Conservation (phyloP, 2,797 vertebrate genomes). For the Enteromius unitaeniatus region DNA sequence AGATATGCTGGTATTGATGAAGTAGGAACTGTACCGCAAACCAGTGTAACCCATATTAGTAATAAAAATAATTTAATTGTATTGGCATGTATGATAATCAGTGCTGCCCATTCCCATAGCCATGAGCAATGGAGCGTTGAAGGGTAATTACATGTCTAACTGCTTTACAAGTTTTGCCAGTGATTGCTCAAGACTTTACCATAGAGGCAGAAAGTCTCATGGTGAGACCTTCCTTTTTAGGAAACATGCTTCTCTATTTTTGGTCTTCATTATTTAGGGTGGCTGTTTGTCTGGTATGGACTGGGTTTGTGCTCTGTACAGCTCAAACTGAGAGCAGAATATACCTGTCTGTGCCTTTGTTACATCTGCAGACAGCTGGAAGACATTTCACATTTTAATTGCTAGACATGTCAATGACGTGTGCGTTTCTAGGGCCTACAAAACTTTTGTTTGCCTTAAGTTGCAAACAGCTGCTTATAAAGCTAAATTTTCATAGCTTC, state of each 20-base stretch:
- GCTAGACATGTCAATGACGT: neutral
- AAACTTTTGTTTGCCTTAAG: neutral
- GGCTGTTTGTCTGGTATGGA: neutral
- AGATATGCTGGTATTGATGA: neutral
- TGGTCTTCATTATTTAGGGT: slow-evolving; percentile 39
- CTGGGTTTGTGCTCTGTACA: neutral
- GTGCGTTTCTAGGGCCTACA: neutral
- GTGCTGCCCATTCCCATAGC: neutral
- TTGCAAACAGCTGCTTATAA: neutral
- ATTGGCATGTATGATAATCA: slow-evolving; percentile 29
- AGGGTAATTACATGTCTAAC: slow-evolving; percentile 49
- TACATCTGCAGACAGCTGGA: neutral
- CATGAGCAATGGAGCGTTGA: slow-evolving; percentile 29
- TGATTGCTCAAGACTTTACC: slow-evolving; percentile 34
- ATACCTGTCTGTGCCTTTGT: neutral
- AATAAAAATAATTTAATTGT: slow-evolving; percentile 13
- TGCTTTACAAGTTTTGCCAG: slow-evolving; percentile 23
- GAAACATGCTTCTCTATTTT: slow-evolving; percentile 38
- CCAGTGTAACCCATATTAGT: neutral
- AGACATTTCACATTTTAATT: neutral
- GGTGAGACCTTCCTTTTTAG: slow-evolving; percentile 38
- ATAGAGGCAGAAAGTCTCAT: slow-evolving; percentile 23
- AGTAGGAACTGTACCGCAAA: neutral
- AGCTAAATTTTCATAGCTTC: neutral
- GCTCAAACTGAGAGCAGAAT: neutral